Base-by-base conservation (phyloP, 1,140 invertebrate species). In the Ips nitidus region DNA sequence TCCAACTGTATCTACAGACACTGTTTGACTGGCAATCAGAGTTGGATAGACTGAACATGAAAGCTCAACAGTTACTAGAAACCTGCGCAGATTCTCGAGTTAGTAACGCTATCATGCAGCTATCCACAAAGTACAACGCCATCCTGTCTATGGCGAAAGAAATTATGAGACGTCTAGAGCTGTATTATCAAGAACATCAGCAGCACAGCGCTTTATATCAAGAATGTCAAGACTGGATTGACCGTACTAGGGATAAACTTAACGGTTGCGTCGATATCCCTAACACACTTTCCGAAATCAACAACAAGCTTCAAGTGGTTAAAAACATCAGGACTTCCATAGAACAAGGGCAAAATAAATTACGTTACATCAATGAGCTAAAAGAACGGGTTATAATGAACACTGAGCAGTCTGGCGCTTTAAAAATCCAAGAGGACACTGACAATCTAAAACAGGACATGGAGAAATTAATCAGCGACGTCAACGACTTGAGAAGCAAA, bases 21-120 rank as follows among this genome's bases (percentile, higher is more conserved):
- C 84, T 98, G 8, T 94, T 96, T 76, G 94, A 95, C 73, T 97
- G 95, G 93, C 95, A 98, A 82, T 89, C 90, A 55, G 92, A 95
- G 74, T 83, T 98, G 41, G 95, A 98, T 80, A 88, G 90, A 72
- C 81, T 98, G n/a, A 96, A 97, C 77, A 91, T 95, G 84, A 91
- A 89, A 76, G 95, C 94, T 6, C 95, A 97, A 80, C 88, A 90
- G 47, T 83, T 98, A 22, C 78, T 97, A 5, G 94, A 97, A 81
- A 95, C 93, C 0, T 97, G 94, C 78, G 90, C 94, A 37, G 95
- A 98, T 78, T 95, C 95, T 0, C 86, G 94, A 72, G 90, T 98
- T 45, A 96, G 94, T 6, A 97, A 97, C 82, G 93, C 92, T 5
- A 91, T 98, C 42, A 97, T 95, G 42, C 94, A 97, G 79, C 82